Percentiles rank a stretch among this genome's conserved stretches.
These are phyloP conservation scores for Macropis europaea DNA, from an alignment of 2,888 invertebrate species.

Conservation along the genomic window DNA sequence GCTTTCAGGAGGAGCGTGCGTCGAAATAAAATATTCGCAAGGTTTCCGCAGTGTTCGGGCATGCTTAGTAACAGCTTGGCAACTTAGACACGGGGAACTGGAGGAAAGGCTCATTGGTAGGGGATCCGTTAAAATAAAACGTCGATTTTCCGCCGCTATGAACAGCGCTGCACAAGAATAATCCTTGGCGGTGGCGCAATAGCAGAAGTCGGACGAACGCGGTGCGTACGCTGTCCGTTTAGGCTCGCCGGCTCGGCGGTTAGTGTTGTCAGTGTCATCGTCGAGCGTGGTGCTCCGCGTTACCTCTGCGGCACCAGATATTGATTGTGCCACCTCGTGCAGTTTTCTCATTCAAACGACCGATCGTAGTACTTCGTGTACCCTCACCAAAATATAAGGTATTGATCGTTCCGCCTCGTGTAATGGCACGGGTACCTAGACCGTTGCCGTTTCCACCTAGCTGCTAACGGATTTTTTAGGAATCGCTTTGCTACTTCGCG, in stretches of 20 bases:
- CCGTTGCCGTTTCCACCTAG: too few species aligned
- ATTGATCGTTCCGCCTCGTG: conserved; percentile 32
- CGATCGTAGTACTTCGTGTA: not conserved
- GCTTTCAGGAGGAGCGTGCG: not conserved
- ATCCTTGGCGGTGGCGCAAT: conserved; percentile 42
- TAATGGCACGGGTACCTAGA: too few species aligned
- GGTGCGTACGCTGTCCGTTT: conserved; percentile 18
- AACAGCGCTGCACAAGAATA: conserved; percentile 22
- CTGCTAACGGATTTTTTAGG: too few species aligned
- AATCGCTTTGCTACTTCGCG: too few species aligned
- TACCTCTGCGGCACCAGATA: conserved; percentile 5
- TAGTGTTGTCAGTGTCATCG: conserved; percentile 35
- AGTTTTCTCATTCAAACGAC: not conserved
- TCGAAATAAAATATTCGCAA: not conserved
- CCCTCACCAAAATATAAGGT: conserved; percentile 28
- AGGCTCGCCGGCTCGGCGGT: conserved; percentile 26
- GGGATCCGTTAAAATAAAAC: conserved; percentile 38
- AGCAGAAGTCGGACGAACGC: conserved; percentile 14
- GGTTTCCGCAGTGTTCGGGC: conserved; percentile 12
- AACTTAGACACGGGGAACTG: not conserved
- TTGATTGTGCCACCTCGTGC: conserved; percentile 25
- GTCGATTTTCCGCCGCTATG: conserved; percentile 31
- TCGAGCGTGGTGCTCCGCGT: conserved; percentile 15
- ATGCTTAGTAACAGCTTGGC: conserved; percentile 25
- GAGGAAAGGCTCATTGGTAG: conserved; percentile 12